A percentile compares a stretch with the other conserved stretches of the same genome.
Evolutionary conservation across 2,797 vertebrate genomes (phyloP).

Genomic region (Phrynocephalus guinanensis): DNA sequence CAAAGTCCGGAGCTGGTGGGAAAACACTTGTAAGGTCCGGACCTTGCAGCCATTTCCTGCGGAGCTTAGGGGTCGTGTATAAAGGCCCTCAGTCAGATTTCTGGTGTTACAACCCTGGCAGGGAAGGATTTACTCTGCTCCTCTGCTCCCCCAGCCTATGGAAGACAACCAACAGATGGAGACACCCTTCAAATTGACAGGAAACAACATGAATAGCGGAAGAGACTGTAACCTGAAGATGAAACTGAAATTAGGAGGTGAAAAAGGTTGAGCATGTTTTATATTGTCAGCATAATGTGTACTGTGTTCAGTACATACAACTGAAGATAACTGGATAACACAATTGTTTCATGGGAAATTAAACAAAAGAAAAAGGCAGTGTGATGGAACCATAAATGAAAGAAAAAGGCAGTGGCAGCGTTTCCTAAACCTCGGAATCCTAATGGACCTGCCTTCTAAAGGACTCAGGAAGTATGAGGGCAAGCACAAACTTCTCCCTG

Average conservation of each 20-base stretch:
- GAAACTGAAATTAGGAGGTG: not conserved
- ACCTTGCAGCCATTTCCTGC: too few relatives aligned
- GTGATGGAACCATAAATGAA: not conserved
- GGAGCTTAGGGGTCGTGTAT: too few relatives aligned
- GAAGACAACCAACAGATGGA: constrained; percentile 1
- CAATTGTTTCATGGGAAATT: not conserved
- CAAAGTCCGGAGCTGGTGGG: too few relatives aligned
- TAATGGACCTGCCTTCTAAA: not conserved
- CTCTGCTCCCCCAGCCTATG: not conserved
- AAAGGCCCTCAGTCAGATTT: too few relatives aligned
- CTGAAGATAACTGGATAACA: not conserved
- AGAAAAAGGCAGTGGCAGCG: not conserved
- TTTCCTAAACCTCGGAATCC: not conserved
- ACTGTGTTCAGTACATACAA: too few relatives aligned
- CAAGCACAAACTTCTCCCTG: not conserved
- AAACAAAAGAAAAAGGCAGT: not conserved
- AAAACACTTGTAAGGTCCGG: too few relatives aligned
- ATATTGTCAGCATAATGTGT: not conserved
- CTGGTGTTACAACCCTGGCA: constrained; percentile 10
- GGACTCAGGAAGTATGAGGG: too few relatives aligned
- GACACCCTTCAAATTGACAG: not conserved
- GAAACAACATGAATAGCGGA: not conserved
- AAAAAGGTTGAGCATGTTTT: not conserved
- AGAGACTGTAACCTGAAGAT: not conserved
- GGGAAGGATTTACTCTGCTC: not conserved